A percentile compares a stretch with the other conserved stretches of the same genome.
phyloP scores from a whole-genome alignment of 2,113 vertebrate genomes.

The Phalacrocorax aristotelis region DNA sequence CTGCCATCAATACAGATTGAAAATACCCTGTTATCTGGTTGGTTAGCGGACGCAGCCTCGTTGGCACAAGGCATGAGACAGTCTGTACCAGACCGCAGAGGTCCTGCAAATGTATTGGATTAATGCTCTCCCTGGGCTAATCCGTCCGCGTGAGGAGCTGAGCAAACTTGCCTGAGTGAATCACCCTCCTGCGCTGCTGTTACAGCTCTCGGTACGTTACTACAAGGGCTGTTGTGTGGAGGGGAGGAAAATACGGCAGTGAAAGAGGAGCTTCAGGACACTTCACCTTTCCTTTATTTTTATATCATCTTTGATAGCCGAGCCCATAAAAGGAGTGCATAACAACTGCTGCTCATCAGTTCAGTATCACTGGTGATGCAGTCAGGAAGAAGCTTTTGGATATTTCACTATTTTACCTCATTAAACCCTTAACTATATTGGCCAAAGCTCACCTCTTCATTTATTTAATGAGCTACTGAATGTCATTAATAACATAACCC shows the following conservation, averaged over 20 bases:
- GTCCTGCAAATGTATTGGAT: background rate
- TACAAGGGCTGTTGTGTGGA: background rate
- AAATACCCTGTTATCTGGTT: background rate
- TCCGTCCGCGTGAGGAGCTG: background rate
- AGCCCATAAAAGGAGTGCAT: background rate
- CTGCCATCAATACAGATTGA: background rate
- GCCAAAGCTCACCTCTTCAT: background rate
- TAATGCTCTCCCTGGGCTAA: background rate
- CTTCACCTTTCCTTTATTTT: background rate
- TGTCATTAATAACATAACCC: background rate
- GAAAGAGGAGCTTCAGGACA: background rate
- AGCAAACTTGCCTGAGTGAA: background rate
- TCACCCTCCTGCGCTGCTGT: background rate
- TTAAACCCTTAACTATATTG: background rate
- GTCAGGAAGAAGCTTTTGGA: background rate
- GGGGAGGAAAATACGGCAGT: background rate
- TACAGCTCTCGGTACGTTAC: background rate
- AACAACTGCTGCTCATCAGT: background rate
- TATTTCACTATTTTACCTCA: conserved; percentile 3
- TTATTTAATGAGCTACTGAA: conserved; percentile 9
- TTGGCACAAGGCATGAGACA: background rate
- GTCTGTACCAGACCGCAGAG: rapidly evolving
- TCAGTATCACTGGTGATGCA: background rate
- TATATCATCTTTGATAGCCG: background rate
- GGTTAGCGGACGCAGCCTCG: background rate